These are phyloP conservation scores for Pedicia rivosa DNA, from an alignment of 2,888 invertebrate genomes.

Conservation along the genomic window DNA sequence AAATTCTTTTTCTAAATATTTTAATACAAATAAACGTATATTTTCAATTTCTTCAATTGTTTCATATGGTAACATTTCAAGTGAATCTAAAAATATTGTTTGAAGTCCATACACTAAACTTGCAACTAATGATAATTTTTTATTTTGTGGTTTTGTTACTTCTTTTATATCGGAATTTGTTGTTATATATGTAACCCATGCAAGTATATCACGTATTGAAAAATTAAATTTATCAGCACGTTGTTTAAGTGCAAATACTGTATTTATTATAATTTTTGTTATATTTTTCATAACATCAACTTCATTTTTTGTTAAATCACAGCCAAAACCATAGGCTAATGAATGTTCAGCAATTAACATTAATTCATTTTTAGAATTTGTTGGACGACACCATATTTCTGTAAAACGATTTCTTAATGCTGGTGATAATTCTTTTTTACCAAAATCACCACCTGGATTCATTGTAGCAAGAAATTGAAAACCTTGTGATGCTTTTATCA, in stretches of 20 bases:
- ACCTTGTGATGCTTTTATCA: constrained; percentile 48
- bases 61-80: constrained; percentile 66
- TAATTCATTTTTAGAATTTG: constrained; percentile 55
- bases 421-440: constrained; percentile 97
- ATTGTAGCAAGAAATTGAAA: constrained; percentile 95
- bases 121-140: constrained; percentile 28
- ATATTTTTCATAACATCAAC: constrained; percentile 37
- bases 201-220: constrained; percentile 81
- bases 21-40: constrained; percentile 35
- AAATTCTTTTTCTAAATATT: constrained; percentile 40
- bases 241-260: constrained; percentile 61
- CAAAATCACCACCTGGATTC: constrained; percentile 99
- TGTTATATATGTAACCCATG: constrained; percentile 82
- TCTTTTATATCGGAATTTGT: constrained; percentile 27
- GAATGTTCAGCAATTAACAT: constrained; percentile 68
- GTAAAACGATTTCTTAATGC: constrained; percentile 95
- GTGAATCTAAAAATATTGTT: constrained; percentile 79
- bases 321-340: constrained; percentile 38
- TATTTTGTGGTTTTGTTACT: constrained; percentile 15
- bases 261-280: constrained; percentile 58
- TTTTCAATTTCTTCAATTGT: constrained; percentile 34
- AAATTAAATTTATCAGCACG: constrained; percentile 64
- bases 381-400: constrained; percentile 93
- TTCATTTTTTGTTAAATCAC: constrained; percentile 37
- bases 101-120: constrained; percentile 82